phyloP scores from a whole-genome alignment of 2,888 invertebrate species.

The Trichogramma dendrolimi region DNA sequence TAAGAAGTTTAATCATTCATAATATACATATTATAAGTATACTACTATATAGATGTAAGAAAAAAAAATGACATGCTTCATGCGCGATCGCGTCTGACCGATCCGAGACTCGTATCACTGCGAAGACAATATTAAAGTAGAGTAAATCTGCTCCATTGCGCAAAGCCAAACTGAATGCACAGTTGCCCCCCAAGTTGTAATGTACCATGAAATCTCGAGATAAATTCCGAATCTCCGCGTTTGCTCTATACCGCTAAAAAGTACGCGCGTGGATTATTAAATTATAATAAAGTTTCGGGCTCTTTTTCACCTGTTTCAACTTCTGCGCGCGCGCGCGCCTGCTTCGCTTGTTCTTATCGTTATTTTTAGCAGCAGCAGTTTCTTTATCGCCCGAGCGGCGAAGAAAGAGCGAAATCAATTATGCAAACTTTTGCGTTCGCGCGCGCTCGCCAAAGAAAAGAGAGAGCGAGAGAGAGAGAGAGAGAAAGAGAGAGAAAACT shows the following conservation, averaged over 20 bases:
- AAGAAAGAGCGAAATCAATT: constrained; percentile 21
- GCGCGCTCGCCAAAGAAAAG: constrained; percentile 1
- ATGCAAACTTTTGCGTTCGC: constrained; percentile 20
- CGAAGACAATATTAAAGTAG: not conserved
- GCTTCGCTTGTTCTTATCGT: constrained; percentile 10
- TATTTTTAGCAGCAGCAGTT: too few relatives aligned
- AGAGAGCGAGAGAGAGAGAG: too few relatives aligned
- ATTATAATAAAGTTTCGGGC: constrained; percentile 14
- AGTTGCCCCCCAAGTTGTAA: not conserved
- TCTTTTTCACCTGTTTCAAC: not conserved
- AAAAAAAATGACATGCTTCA: too few relatives aligned
- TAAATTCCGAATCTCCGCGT: too few relatives aligned
- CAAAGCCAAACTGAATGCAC: not conserved
- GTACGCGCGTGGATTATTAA: not conserved
- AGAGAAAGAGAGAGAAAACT: not conserved
- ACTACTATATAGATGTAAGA: too few relatives aligned
- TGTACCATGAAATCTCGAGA: not conserved
- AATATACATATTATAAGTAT: too few relatives aligned
- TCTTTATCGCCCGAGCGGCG: not conserved
- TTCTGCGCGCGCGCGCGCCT: not conserved
- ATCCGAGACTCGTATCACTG: not conserved
- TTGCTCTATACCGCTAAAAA: too few relatives aligned
- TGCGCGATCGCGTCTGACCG: not conserved
- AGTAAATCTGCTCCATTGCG: not conserved
- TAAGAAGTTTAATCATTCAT: too few relatives aligned